Percentiles rank a stretch among this genome's conserved stretches.
phyloP scores from a whole-genome alignment of 1,140 invertebrate genomes.

The Thaumetopoea pityocampa region DNA sequence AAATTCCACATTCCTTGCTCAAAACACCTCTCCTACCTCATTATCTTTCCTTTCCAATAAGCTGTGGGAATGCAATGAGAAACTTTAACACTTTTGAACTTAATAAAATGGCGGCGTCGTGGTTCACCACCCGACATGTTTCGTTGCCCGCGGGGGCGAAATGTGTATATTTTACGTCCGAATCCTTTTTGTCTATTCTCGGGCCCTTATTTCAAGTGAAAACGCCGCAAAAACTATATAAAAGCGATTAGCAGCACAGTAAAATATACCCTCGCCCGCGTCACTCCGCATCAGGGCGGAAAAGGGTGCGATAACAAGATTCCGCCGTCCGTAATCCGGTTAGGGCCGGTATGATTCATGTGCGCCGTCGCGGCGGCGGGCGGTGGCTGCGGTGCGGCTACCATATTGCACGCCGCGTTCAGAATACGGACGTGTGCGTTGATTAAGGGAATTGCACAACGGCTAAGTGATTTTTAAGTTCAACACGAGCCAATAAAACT shows the following conservation, averaged over 20 bases:
- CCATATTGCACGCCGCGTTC: neutral
- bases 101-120: too few relatives aligned
- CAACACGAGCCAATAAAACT: conserved; percentile 1
- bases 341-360: conserved; percentile 64
- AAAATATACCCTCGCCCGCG: conserved; percentile 24
- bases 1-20: too few relatives aligned
- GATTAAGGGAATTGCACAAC: too few relatives aligned
- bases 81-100: too few relatives aligned
- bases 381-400: conserved; percentile 8
- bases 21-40: too few relatives aligned
- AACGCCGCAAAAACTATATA: conserved; percentile 12
- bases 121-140: too few relatives aligned
- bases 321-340: conserved; percentile 51
- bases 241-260: conserved; percentile 21
- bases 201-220: neutral
- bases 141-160: too few relatives aligned
- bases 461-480: neutral
- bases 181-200: too few relatives aligned
- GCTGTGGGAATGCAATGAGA: too few relatives aligned
- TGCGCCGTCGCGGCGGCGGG: conserved; percentile 9
- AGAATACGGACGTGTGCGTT: conserved; percentile 11
- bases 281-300: conserved; percentile 39
- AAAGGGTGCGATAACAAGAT: conserved; percentile 64
- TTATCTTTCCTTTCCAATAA: too few relatives aligned
- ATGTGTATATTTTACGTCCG: too few relatives aligned